Evolutionary conservation across 2,888 invertebrate genomes (phyloP).

Genomic region (Leptopilina myrica): DNA sequence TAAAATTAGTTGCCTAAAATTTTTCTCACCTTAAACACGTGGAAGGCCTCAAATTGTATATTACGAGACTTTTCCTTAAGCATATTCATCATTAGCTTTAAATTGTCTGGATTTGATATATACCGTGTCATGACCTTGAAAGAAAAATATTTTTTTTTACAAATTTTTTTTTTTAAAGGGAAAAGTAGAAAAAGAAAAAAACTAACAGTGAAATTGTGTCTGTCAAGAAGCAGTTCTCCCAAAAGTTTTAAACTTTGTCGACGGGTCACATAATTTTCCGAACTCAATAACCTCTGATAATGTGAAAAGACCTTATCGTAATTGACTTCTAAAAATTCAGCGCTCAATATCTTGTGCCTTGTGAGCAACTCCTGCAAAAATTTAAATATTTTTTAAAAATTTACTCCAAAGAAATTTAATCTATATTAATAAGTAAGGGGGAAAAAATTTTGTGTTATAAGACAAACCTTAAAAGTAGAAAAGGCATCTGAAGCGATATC

Average conservation of each 20-base stretch:
- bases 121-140: constrained; percentile 94
- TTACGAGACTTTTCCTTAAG: constrained; percentile 99
- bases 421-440: no score
- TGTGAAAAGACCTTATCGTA: constrained; percentile 99
- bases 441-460: not conserved
- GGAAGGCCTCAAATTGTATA: constrained; percentile 99
- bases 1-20: no score
- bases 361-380: constrained; percentile 90
- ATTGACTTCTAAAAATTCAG: constrained; percentile 98
- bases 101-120: constrained; percentile 99
- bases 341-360: constrained; percentile 96
- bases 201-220: constrained; percentile 98
- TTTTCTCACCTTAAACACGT: constrained; percentile 95
- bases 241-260: constrained; percentile 98
- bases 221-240: constrained; percentile 97
- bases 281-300: constrained; percentile 98
- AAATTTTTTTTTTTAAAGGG: constrained; percentile 24
- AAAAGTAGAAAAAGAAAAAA: constrained; percentile 50
- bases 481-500: constrained; percentile 99
- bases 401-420: no score
- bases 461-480: constrained; percentile 98
- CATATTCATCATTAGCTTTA: constrained; percentile 99
- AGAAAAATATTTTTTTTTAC: constrained; percentile 37
- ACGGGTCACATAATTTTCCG: constrained; percentile 99
- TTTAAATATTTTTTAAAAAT: no score